Percentiles rank a stretch among this genome's conserved stretches.
Conservation (phyloP, 1,140 invertebrate genomes). For the Conopomorpha cramerella region DNA sequence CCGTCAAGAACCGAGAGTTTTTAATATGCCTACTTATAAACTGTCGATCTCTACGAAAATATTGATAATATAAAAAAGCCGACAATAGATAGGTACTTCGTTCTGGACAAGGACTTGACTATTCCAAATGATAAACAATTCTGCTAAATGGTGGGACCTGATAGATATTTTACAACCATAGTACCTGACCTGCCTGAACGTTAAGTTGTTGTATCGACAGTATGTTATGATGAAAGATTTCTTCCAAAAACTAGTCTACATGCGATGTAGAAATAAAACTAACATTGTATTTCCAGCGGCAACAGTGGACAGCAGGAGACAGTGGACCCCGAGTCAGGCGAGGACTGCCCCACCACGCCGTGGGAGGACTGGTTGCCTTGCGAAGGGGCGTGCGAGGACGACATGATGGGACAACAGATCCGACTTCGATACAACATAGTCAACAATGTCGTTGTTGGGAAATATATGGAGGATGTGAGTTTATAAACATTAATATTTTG, state of each 20-base stretch:
- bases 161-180: neutral
- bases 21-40: too few species aligned
- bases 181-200: too few species aligned
- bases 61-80: too few species aligned
- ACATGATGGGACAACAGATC: constrained; percentile 21
- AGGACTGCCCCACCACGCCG: constrained; percentile 25
- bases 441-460: constrained; percentile 18
- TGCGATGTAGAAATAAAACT: neutral
- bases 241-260: neutral
- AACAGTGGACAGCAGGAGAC: neutral
- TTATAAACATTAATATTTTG: too few species aligned
- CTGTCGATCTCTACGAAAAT: too few species aligned
- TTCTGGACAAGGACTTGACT: too few species aligned
- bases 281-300: constrained; percentile 9
- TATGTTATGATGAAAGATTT: too few species aligned
- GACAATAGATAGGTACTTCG: too few species aligned
- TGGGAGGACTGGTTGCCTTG: constrained; percentile 37
- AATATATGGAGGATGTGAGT: constrained; percentile 17
- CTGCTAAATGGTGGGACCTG: too few species aligned
- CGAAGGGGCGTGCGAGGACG: constrained; percentile 23
- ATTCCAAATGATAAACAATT: too few species aligned
- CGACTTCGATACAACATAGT: constrained; percentile 25
- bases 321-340: constrained; percentile 16
- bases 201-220: too few species aligned
- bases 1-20: too few species aligned